Evolutionary conservation across 2,888 invertebrate genomes (phyloP), one percentile per base, ranked within the genome.

Genomic region (Napeogenes inachia): DNA sequence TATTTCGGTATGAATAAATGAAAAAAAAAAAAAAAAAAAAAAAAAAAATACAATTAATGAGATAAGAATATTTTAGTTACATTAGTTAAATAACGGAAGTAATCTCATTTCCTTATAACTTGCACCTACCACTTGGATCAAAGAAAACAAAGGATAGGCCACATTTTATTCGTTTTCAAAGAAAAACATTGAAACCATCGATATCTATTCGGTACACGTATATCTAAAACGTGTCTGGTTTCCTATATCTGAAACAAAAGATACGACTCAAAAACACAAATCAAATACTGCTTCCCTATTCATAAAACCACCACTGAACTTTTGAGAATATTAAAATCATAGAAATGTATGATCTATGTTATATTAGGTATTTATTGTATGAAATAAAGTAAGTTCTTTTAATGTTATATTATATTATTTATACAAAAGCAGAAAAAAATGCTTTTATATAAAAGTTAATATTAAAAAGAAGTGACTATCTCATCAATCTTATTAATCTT

Each of bases 201-300:
- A 77, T 84, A 81, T 75, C 71, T 75, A 87, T 87, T 84, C 85
- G 64, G 72, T 73, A 76, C 86, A 81, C 86, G 84, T 77, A 70
- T 66, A 73, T 71, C 74, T 78, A 72, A 76, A 65, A 84, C 88
- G 88, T 86, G 87, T 77, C 72, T 73, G 74, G 85, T 80, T 77
- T 87, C 79, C 76, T 78, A 85, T 83, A 85, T 81, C 82, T 79
- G 81, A 85, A 87, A 87, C 86, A 85, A 85, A 81, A 78, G 73
- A 71, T 76, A 80, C 84, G 81, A 84, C 84, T 82, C 80, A 81
- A 77, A 83, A 81, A 78, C 81, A 83, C 82, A 85, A 85, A 87
- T 87, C 86, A 86, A 81, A 81, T 42, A 80, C 76, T 74, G 75
- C 65, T 54, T 62, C 65, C 64, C 65, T 62, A 69, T 64, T 65